Percentiles rank a stretch among this genome's conserved stretches.
phyloP scores from a whole-genome alignment of 2,113 vertebrate species.

The Pipra filicauda region DNA sequence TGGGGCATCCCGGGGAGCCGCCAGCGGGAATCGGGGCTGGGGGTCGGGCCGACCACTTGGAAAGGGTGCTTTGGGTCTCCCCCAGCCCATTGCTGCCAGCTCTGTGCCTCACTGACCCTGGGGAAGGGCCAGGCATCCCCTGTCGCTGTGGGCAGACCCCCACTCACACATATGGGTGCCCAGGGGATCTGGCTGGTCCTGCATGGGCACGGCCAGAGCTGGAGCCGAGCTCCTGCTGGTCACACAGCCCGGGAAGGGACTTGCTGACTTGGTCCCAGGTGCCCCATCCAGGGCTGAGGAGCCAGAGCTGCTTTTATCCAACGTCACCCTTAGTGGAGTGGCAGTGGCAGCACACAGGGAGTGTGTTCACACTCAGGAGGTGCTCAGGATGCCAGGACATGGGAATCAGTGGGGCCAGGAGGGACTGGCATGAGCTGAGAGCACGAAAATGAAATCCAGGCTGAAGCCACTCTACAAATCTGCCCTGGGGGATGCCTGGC shows the following conservation, averaged over 20 bases:
- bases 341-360: background rate
- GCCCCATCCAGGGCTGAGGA: background rate
- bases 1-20: background rate
- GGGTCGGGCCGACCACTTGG: accelerated
- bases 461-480: background rate
- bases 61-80: background rate
- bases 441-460: background rate
- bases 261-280: accelerated
- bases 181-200: accelerated
- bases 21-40: background rate
- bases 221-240: background rate
- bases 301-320: accelerated
- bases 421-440: background rate
- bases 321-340: accelerated
- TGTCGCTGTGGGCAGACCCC: accelerated
- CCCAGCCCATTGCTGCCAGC: accelerated
- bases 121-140: background rate
- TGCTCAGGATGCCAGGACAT: background rate
- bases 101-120: accelerated
- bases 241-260: background rate
- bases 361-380: background rate
- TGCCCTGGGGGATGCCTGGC: background rate
- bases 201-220: background rate
- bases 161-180: accelerated
- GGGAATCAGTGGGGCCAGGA: background rate